phyloP scores from a whole-genome alignment of 2,888 invertebrate genomes.

The Polietes domitor region DNA sequence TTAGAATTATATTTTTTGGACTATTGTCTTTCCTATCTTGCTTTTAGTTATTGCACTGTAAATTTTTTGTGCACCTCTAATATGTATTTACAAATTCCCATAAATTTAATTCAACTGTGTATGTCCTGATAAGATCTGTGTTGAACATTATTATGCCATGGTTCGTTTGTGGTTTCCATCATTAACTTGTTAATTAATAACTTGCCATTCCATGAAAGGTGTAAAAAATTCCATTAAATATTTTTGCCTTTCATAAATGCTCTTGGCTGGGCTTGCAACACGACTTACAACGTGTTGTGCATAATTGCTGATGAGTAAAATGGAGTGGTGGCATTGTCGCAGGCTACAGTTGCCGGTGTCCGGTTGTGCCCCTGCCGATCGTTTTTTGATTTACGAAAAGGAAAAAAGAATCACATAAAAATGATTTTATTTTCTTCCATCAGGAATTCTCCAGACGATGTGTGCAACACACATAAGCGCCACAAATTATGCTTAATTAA shows the following conservation, averaged over 20 bases:
- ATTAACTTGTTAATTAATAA: constrained; percentile 25
- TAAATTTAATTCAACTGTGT: too few species aligned
- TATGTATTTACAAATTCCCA: too few species aligned
- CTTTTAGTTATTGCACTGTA: too few species aligned
- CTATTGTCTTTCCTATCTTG: too few species aligned
- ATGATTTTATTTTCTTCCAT: neutral
- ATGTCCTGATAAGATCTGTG: too few species aligned
- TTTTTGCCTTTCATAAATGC: neutral
- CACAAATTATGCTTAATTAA: constrained; percentile 67
- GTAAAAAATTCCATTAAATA: constrained; percentile 17
- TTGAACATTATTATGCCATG: too few species aligned
- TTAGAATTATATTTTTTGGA: too few species aligned
- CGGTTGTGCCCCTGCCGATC: neutral
- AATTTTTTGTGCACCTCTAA: too few species aligned
- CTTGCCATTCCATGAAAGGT: constrained; percentile 17
- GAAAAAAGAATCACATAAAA: constrained; percentile 32
- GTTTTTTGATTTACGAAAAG: constrained; percentile 17
- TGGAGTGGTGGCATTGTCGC: neutral
- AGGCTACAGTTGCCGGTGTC: neutral
- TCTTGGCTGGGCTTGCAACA: constrained; percentile 26
- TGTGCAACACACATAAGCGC: constrained; percentile 55
- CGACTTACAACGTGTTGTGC: constrained; percentile 46
- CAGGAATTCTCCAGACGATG: constrained; percentile 14
- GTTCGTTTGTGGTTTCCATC: neutral
- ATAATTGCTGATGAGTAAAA: constrained; percentile 45